phyloP scores from a whole-genome alignment of 1,140 invertebrate genomes.

The Thalassaphorura encarpata region DNA sequence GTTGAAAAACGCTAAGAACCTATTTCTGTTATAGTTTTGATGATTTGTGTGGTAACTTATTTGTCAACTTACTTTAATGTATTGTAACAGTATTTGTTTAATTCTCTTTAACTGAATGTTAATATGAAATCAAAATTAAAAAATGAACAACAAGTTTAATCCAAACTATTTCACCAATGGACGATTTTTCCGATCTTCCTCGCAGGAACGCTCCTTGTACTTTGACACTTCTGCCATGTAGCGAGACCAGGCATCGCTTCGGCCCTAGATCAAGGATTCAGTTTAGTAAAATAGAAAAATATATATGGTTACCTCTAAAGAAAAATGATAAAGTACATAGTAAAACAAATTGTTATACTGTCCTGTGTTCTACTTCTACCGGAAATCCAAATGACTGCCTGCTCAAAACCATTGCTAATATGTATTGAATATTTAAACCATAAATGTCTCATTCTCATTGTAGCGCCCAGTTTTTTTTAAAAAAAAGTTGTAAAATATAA shows the following conservation, averaged over 20 bases:
- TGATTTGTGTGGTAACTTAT: too few species aligned
- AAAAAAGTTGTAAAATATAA: not conserved
- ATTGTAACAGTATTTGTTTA: too few species aligned
- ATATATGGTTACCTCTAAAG: not conserved
- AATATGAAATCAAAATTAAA: too few species aligned
- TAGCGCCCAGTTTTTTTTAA: not conserved
- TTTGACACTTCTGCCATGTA: constrained; percentile 88
- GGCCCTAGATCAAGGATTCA: constrained; percentile 22
- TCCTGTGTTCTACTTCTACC: not conserved
- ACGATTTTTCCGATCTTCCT: constrained; percentile 76
- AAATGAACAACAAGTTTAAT: too few species aligned
- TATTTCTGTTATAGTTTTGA: too few species aligned
- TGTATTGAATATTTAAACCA: not conserved
- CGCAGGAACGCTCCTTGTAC: constrained; percentile 80
- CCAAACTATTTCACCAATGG: constrained; percentile 71
- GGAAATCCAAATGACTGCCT: too few species aligned
- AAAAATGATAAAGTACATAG: not conserved
- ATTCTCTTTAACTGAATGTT: too few species aligned
- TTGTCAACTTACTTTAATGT: too few species aligned
- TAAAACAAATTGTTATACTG: not conserved
- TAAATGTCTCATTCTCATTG: not conserved
- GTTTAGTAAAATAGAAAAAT: not conserved
- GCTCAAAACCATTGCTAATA: not conserved
- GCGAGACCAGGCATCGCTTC: constrained; percentile 74
- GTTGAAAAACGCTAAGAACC: too few species aligned